These are phyloP conservation scores for Elephantulus edwardii DNA, from an alignment of 2,113 vertebrate genomes.

Conservation along the genomic window DNA sequence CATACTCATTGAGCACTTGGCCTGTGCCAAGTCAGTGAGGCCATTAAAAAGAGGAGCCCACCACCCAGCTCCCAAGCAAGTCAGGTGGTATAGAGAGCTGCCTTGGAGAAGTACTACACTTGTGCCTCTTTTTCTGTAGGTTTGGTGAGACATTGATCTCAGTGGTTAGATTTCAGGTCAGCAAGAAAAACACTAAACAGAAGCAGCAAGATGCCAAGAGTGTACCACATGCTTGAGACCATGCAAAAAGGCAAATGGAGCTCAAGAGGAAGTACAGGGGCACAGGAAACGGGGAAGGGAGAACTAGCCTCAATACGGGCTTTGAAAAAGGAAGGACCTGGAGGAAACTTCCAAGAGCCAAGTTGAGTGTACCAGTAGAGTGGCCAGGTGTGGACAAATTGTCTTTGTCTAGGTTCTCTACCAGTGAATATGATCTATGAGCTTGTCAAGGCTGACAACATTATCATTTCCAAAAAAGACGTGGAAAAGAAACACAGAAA, in stretches of 20 bases:
- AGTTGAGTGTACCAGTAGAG: too few relatives aligned
- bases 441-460: too few relatives aligned
- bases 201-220: too few relatives aligned
- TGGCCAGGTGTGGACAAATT: too few relatives aligned
- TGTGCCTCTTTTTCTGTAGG: not conserved
- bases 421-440: too few relatives aligned
- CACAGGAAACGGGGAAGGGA: not conserved
- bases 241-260: not conserved
- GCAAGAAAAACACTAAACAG: not conserved
- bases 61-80: rapidly evolving
- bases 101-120: rapidly evolving
- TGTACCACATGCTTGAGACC: rapidly evolving
- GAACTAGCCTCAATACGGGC: rapidly evolving
- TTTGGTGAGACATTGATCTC: not conserved
- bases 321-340: not conserved
- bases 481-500: not conserved
- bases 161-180: not conserved
- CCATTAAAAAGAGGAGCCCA: too few relatives aligned
- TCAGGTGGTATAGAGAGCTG: rapidly evolving
- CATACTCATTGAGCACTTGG: not conserved
- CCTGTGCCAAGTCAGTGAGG: too few relatives aligned
- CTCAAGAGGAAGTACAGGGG: too few relatives aligned
- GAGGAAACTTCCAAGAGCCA: too few relatives aligned
- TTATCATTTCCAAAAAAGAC: not conserved
- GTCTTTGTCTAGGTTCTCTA: too few relatives aligned